Conservation (phyloP, 2,888 invertebrate genomes). For the Meta bourneti region DNA sequence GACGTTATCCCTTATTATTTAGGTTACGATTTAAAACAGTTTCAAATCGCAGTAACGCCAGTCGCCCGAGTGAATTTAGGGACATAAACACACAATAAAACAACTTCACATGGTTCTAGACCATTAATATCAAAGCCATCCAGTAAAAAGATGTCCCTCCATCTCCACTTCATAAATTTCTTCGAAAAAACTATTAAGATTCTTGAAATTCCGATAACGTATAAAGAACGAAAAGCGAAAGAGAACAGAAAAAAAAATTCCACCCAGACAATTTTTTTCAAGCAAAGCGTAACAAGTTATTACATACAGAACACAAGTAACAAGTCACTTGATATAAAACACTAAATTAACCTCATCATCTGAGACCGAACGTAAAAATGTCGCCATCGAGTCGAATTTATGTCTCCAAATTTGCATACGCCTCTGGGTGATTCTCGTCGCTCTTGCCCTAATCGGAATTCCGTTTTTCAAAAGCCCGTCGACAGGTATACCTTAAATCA, state of each 20-base stretch:
- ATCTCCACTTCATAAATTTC: not conserved
- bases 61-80: not conserved
- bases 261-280: not conserved
- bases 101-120: not conserved
- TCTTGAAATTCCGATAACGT: not conserved
- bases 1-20: too few species aligned
- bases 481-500: slow-evolving; percentile 33
- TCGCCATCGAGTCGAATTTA: slow-evolving; percentile 33
- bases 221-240: not conserved
- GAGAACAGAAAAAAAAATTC: not conserved
- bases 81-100: not conserved
- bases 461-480: slow-evolving; percentile 1
- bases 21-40: not conserved
- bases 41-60: not conserved
- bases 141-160: not conserved
- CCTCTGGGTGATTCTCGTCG: slow-evolving; percentile 7
- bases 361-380: slow-evolving; percentile 37
- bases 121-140: slow-evolving; percentile 1
- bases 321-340: slow-evolving; percentile 6
- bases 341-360: slow-evolving; percentile 36
- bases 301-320: slow-evolving; percentile 1
- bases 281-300: not conserved
- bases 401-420: slow-evolving; percentile 32
- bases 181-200: not conserved
- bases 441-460: slow-evolving; percentile 13